These are phyloP conservation scores for Okamejei kenojei DNA, from an alignment of 2,797 vertebrate genomes.

Conservation along the genomic window DNA sequence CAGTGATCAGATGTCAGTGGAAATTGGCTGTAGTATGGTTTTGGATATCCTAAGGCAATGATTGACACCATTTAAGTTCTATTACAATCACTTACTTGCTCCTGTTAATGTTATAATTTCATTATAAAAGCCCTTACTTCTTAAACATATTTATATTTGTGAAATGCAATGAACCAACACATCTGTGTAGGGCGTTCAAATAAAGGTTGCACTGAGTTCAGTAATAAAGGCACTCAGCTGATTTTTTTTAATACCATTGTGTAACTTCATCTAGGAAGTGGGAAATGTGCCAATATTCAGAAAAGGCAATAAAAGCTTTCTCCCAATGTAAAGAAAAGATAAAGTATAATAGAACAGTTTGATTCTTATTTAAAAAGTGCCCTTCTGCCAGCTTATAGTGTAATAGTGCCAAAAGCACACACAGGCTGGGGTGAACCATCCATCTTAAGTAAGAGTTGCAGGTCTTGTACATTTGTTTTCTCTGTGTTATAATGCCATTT, in stretches of 20 bases:
- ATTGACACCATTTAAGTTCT: neutral
- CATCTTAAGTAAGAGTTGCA: neutral
- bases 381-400: neutral
- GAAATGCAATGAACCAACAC: neutral
- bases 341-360: neutral
- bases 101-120: neutral
- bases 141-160: neutral
- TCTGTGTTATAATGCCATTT: neutral
- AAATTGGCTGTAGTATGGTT: neutral
- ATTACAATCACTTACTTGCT: no score
- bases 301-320: neutral
- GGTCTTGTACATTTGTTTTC: neutral
- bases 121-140: neutral
- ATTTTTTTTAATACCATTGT: neutral
- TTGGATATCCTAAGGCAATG: neutral
- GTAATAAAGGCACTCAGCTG: neutral
- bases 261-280: neutral
- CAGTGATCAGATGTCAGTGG: no score
- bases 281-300: neutral
- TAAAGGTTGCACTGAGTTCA: neutral
- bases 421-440: neutral
- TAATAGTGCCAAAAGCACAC: neutral
- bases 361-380: neutral
- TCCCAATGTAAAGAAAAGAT: neutral
- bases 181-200: neutral